phyloP scores from a whole-genome alignment of 2,888 invertebrate genomes.

The Chaetogeoica ovagalla region DNA sequence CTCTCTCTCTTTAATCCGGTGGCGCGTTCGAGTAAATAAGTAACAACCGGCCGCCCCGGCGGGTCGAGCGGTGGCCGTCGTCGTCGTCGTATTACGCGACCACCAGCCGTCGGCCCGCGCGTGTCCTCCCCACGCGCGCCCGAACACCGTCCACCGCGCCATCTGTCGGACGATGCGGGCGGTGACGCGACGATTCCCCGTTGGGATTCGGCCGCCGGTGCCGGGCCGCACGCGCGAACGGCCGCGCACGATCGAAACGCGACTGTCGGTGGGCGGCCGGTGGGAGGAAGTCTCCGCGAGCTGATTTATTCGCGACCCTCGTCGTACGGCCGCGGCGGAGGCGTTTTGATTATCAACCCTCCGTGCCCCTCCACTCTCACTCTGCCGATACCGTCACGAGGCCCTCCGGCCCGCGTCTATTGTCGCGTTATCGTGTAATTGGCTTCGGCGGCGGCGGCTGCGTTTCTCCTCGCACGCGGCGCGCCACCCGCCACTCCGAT shows the following conservation, averaged over 20 bases:
- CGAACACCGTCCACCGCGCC: background rate
- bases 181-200: background rate
- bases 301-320: conserved; percentile 48
- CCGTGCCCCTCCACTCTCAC: too few species aligned
- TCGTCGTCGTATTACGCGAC: too few species aligned
- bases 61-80: too few species aligned
- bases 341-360: conserved; percentile 26
- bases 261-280: too few species aligned
- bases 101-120: too few species aligned
- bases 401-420: conserved; percentile 12
- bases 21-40: too few species aligned
- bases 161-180: conserved; percentile 23
- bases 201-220: background rate
- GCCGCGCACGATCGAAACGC: background rate
- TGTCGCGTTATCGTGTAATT: conserved; percentile 52
- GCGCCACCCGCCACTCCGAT: background rate
- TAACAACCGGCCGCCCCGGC: too few species aligned
- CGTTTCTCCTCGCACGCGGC: background rate
- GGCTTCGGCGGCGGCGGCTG: conserved; percentile 8
- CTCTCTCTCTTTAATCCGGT: too few species aligned
- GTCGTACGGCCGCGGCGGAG: background rate
- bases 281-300: conserved; percentile 17
- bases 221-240: background rate
- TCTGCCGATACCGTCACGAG: too few species aligned
- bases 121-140: too few species aligned